A percentile compares a stretch with the other conserved stretches of the same genome.
Conservation (phyloP, 2,888 invertebrate genomes). For the Subacronicta megacephala region DNA sequence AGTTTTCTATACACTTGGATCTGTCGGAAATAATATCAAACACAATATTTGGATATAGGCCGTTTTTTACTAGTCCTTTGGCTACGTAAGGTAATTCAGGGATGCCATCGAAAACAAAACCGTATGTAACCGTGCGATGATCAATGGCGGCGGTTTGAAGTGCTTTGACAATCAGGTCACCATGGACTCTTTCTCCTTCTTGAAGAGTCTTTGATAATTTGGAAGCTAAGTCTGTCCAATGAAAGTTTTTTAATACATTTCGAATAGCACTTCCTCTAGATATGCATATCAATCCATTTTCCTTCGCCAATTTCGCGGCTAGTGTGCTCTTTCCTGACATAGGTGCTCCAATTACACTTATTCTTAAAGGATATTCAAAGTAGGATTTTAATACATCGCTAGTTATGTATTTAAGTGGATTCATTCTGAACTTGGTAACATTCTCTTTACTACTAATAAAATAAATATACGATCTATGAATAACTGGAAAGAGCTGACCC, state of each 20-base stretch:
- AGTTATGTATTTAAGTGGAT: constrained; percentile 89
- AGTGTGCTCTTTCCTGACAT: constrained; percentile 91
- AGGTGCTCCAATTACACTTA: constrained; percentile 90
- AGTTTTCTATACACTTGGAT: constrained; percentile 75
- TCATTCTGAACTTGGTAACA: constrained; percentile 82
- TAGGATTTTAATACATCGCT: constrained; percentile 76
- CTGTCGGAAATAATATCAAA: constrained; percentile 84
- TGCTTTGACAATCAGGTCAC: constrained; percentile 83
- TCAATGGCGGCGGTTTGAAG: constrained; percentile 87
- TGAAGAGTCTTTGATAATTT: constrained; percentile 76
- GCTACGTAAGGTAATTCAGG: constrained; percentile 87
- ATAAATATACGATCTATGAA: constrained; percentile 90
- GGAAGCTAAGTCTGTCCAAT: constrained; percentile 85
- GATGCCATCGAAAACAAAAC: constrained; percentile 91
- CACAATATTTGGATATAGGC: constrained; percentile 89
- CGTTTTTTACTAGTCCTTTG: constrained; percentile 80
- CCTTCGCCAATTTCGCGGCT: constrained; percentile 85
- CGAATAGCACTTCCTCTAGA: constrained; percentile 88
- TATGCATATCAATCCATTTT: constrained; percentile 88
- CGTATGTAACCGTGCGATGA: constrained; percentile 84
- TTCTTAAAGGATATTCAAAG: constrained; percentile 85
- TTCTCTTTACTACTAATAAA: constrained; percentile 87
- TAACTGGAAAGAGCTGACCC: constrained; percentile 85
- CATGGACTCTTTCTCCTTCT: constrained; percentile 79
- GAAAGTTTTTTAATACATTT: constrained; percentile 81